phyloP scores from a whole-genome alignment of 2,797 vertebrate species.

The Sebastes flavidus region DNA sequence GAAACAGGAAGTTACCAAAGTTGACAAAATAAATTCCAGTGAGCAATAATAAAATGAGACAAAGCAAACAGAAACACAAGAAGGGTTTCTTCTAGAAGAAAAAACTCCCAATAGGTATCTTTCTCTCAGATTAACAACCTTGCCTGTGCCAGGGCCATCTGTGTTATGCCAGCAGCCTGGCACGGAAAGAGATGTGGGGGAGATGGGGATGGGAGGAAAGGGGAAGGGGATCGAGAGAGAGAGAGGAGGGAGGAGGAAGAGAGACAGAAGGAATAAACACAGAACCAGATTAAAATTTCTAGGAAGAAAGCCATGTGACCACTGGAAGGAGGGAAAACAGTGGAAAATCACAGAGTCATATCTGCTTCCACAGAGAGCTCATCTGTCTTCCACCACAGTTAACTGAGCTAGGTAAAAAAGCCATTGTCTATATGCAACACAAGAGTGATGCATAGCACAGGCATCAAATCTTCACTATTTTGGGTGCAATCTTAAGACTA shows the following conservation, averaged over 20 bases:
- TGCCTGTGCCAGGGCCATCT: constrained; percentile 68
- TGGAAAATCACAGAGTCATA: constrained; percentile 58
- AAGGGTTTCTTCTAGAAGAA: constrained; percentile 39
- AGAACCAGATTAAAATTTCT: constrained; percentile 64
- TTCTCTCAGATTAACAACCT: constrained; percentile 67
- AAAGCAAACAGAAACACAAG: constrained; percentile 30
- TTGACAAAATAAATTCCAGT: constrained; percentile 36
- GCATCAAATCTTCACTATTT: not conserved
- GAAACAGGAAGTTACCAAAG: constrained; percentile 42
- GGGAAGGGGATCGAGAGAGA: constrained; percentile 7
- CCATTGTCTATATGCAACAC: constrained; percentile 1
- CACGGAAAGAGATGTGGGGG: constrained; percentile 55
- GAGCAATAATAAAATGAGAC: constrained; percentile 14
- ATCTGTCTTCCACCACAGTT: constrained; percentile 4
- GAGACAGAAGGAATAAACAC: constrained; percentile 43
- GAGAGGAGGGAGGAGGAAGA: constrained; percentile 4
- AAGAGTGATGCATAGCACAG: constrained; percentile 6
- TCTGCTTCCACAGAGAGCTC: constrained; percentile 25
- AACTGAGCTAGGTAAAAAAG: not conserved
- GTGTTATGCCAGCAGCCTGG: constrained; percentile 68
- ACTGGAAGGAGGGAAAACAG: constrained; percentile 37
- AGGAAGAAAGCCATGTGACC: constrained; percentile 57
- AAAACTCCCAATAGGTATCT: constrained; percentile 54
- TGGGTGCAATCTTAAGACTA: not conserved
- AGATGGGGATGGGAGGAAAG: constrained; percentile 40